Percentiles rank a stretch among this genome's conserved stretches.
Evolutionary conservation across 2,888 invertebrate species (phyloP).

Genomic region (Drosophila phalerata): DNA sequence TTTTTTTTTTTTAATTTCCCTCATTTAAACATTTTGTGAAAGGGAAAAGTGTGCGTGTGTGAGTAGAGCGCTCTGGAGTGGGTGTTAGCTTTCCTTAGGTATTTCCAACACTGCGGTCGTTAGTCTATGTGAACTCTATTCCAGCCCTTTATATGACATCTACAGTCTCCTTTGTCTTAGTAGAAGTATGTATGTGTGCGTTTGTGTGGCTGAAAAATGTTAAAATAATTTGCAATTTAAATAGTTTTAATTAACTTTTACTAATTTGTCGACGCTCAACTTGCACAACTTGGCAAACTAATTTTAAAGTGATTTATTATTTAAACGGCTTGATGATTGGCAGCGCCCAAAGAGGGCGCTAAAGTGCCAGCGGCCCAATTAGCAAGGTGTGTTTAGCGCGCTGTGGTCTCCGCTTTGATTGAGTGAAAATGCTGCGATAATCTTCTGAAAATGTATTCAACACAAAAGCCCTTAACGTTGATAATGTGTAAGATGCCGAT

Average conservation of each 20-base stretch:
- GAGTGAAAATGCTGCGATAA: conserved; percentile 43
- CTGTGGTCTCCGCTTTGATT: conserved; percentile 29
- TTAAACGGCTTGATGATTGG: conserved; percentile 77
- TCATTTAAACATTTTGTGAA: conserved; percentile 69
- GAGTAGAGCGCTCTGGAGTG: conserved; percentile 18
- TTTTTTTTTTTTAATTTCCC: conserved; percentile 69
- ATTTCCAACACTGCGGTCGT: conserved; percentile 40
- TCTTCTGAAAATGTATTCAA: conserved; percentile 20
- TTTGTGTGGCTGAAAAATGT: conserved; percentile 62
- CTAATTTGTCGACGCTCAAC: conserved; percentile 63
- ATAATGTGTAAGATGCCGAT: background rate
- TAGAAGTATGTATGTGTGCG: conserved; percentile 18
- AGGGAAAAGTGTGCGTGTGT: conserved; percentile 35
- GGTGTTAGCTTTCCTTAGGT: conserved; percentile 45
- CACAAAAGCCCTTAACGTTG: background rate
- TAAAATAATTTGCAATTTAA: conserved; percentile 82
- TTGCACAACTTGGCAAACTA: conserved; percentile 74
- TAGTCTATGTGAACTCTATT: conserved; percentile 32
- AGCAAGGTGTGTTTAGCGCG: conserved; percentile 51
- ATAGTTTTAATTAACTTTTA: conserved; percentile 82
- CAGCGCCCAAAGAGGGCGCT: conserved; percentile 53
- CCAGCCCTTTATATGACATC: conserved; percentile 61
- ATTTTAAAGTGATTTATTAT: conserved; percentile 82
- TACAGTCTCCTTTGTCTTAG: conserved; percentile 27
- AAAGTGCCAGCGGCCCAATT: conserved; percentile 69